Conservation (phyloP, 64 coral and sea anemone genomes). For the Anthopleura sola region DNA sequence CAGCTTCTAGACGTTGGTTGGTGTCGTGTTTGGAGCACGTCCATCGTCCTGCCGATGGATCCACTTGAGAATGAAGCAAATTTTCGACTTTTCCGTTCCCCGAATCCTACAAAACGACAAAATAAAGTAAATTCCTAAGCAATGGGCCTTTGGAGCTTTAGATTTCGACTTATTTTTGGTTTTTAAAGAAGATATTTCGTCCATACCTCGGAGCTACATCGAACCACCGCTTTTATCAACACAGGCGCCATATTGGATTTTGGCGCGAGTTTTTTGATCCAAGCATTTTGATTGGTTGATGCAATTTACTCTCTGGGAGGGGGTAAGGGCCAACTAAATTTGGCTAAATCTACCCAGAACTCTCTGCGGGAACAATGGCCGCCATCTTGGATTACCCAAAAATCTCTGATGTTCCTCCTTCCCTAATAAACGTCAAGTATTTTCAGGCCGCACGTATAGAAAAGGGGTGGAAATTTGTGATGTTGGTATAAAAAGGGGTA, state of each 20-base stretch:
- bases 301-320: background rate
- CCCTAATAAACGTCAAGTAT: too few relatives aligned
- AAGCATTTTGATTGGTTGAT: background rate
- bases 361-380: too few relatives aligned
- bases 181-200: background rate
- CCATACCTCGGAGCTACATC: slow-evolving; percentile 76
- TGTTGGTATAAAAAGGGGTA: too few relatives aligned
- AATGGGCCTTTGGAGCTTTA: background rate
- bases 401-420: too few relatives aligned
- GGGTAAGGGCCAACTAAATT: too few relatives aligned
- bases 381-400: too few relatives aligned
- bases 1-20: slow-evolving; percentile 67
- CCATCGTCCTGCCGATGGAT: slow-evolving; percentile 49
- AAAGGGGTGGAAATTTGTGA: too few relatives aligned
- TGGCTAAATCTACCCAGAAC: too few relatives aligned
- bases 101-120: slow-evolving; percentile 8
- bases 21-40: slow-evolving; percentile 52
- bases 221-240: slow-evolving; percentile 48
- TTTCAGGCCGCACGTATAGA: too few relatives aligned
- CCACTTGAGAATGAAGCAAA: slow-evolving; percentile 43
- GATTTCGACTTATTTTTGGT: background rate
- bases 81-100: slow-evolving; percentile 63
- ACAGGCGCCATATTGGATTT: slow-evolving; percentile 84
- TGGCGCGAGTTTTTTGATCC: slow-evolving; percentile 50
- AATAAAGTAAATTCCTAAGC: background rate